Conservation (phyloP, 2,113 vertebrate genomes). For the Poecilia latipinna region DNA sequence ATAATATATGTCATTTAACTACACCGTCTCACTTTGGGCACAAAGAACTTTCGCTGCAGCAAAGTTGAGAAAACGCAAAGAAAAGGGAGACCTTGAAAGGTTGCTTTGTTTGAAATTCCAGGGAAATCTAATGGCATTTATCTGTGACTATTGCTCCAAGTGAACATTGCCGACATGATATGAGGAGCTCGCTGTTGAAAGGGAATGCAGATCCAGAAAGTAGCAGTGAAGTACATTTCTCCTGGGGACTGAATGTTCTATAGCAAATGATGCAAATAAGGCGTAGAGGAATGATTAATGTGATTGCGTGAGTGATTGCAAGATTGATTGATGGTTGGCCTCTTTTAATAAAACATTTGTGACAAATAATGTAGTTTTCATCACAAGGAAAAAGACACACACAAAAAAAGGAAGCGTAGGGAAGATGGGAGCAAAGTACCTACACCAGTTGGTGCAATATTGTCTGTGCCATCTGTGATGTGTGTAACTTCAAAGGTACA, state of each 20-base stretch:
- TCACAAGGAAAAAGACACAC: slow-evolving; percentile 75
- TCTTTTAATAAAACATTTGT: slow-evolving; percentile 72
- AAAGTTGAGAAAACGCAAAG: slow-evolving; percentile 25
- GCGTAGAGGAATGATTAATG: slow-evolving; percentile 69
- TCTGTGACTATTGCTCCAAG: slow-evolving; percentile 51
- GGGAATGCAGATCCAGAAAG: slow-evolving; percentile 47
- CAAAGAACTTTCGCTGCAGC: slow-evolving; percentile 17
- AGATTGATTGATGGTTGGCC: slow-evolving; percentile 72
- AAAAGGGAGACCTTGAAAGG: slow-evolving; percentile 52
- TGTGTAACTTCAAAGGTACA: slow-evolving; percentile 80
- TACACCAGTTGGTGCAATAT: slow-evolving; percentile 78
- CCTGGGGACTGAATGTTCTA: slow-evolving; percentile 54
- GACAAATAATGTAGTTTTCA: slow-evolving; percentile 83
- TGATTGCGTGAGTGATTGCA: slow-evolving; percentile 76
- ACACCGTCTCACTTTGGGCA: slow-evolving; percentile 15
- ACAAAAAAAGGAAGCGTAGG: slow-evolving; percentile 66
- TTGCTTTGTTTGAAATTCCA: slow-evolving; percentile 55
- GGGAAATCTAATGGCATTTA: slow-evolving; percentile 63
- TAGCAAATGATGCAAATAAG: slow-evolving; percentile 73
- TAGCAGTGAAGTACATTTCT: slow-evolving; percentile 59
- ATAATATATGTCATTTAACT: not conserved
- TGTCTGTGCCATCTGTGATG: slow-evolving; percentile 76
- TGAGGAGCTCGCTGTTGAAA: slow-evolving; percentile 54
- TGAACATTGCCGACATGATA: slow-evolving; percentile 60
- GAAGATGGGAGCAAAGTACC: slow-evolving; percentile 66